Evolutionary conservation across 1,140 invertebrate genomes (phyloP), one percentile per base, ranked within the genome.

Genomic region (Ganaspis sp.): DNA sequence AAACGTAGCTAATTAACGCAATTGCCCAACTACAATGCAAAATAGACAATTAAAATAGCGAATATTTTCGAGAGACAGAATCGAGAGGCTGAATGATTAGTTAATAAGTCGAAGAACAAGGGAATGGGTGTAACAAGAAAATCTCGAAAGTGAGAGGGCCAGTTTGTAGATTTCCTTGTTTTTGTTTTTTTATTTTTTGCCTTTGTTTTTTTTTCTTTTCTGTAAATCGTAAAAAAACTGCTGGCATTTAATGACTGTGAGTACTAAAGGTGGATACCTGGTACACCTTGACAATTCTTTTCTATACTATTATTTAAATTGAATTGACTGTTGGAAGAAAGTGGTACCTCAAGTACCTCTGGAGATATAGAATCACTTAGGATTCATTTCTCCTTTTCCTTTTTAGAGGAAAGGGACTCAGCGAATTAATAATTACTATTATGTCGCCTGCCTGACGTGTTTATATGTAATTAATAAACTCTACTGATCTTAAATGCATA

Each of bases 1-100:
- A 75, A 75, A 82, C 54, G 71, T 76, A 80, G 78, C 78, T 77
- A 82, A 80, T 75, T 75, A 77, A 70, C 70, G 73, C 69, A 74
- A 75, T 79, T 83, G 74, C 79, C 40, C 12, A 49, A 23, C 78
- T 73, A 79, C 45, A 54, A 69, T 69, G 37, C 53, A 49, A 72
- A 49, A 42, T 26, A 74, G 72, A 69, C 8, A 54, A 73, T 72
- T 69, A 72, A 79, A 40, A 29, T 54, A 83, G 70, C 53, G 26
- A 71, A 12, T 76, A 72, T 72, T 26, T 70, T 49, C 17, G 15
- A 8, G 8, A 69, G 45, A 70, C 23, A 29, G 29, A 64, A 64
- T 23, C 58, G 58, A 64, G 58, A 64, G 58, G 58, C 58, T 64
- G 58, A 64, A 64, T 64, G 23, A 29, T 64, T 64, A 29, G 23